Percentiles rank a stretch among this genome's conserved stretches.
Evolutionary conservation across 2,888 invertebrate genomes (phyloP).

Genomic region (Macaria notata): DNA sequence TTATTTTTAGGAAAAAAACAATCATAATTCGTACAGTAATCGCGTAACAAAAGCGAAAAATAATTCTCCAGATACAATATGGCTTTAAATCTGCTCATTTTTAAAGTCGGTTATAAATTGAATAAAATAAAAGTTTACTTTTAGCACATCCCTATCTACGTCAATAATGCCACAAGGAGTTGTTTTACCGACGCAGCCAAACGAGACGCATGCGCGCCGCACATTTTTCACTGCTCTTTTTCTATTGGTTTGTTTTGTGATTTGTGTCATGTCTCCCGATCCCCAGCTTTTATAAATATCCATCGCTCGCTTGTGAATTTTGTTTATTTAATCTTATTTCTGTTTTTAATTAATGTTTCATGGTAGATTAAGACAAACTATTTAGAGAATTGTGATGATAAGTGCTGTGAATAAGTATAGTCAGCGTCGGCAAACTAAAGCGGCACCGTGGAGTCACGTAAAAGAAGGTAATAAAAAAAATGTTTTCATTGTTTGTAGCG

Average conservation of each 20-base stretch:
- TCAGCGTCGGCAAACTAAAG: slow-evolving; percentile 79
- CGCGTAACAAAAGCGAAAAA: too few relatives aligned
- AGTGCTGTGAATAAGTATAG: slow-evolving; percentile 80
- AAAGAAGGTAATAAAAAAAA: slow-evolving; percentile 77
- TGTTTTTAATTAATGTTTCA: slow-evolving; percentile 55
- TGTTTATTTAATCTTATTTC: slow-evolving; percentile 61
- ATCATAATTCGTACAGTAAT: too few relatives aligned
- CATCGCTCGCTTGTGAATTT: slow-evolving; percentile 70
- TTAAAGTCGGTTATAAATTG: too few relatives aligned
- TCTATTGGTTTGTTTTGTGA: slow-evolving; percentile 79
- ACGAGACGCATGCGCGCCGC: slow-evolving; percentile 71
- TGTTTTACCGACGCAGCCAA: slow-evolving; percentile 63
- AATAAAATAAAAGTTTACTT: too few relatives aligned
- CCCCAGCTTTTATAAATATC: slow-evolving; percentile 63
- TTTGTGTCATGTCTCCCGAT: slow-evolving; percentile 74
- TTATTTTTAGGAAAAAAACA: too few relatives aligned
- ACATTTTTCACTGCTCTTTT: slow-evolving; percentile 64
- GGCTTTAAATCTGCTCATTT: too few relatives aligned
- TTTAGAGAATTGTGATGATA: slow-evolving; percentile 79
- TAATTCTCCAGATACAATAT: too few relatives aligned
- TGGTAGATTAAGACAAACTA: slow-evolving; percentile 67
- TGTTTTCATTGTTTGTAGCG: slow-evolving; percentile 64
- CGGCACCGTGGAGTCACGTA: slow-evolving; percentile 84
- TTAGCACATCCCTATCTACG: slow-evolving; percentile 43
- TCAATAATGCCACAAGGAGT: slow-evolving; percentile 44